Base-by-base conservation (phyloP, 2,888 invertebrate genomes). In the Spodoptera picta region DNA sequence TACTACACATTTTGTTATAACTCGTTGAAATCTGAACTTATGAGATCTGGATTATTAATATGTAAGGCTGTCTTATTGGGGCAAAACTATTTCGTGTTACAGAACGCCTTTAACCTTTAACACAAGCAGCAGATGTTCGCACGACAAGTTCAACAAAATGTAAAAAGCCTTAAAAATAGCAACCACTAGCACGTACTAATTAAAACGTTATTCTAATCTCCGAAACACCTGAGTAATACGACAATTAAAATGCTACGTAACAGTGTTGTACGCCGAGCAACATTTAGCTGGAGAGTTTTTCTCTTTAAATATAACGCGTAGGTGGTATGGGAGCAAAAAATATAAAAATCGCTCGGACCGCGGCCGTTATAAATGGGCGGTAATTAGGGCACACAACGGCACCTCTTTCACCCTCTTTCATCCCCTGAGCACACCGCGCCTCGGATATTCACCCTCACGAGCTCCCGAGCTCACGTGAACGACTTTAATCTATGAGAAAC, bases 281-380 rank as follows among this genome's bases (percentile, higher is more conserved):
- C 83, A 85, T 84, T 86, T 87, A 80, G 77, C 79, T 69, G 69
- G 64, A 7, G 76, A 77, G 81, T 83, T 89, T 87, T 85, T 83
- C 85, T 87, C 85, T 88, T 86, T 81, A 87, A 89, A 88, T 86
- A 86, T 89, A 87, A 87, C 85, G 84, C 83, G 85, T 83, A 79
- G 83, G 81, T 80, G 75, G 80, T 81, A 82, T 78, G 81, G 77
- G 59, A 65, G 66, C 75, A 89, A 90, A 91, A 90, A 90, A 87
- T 85, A 88, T 87, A 89, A 90, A 90, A 92, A 91, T 88, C 84
- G 89, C 85, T 86, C 83, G 88, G 89, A 87, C 87, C 87, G 87
- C 84, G 87, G 80, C 73, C 86, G 90, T 92, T 90, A 91, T 91
- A 90, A 91, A 93, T 92, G 92, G 90, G 83, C 81, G 87, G 93